Conservation (phyloP, 2,797 vertebrate genomes). For the Mus spretus region DNA sequence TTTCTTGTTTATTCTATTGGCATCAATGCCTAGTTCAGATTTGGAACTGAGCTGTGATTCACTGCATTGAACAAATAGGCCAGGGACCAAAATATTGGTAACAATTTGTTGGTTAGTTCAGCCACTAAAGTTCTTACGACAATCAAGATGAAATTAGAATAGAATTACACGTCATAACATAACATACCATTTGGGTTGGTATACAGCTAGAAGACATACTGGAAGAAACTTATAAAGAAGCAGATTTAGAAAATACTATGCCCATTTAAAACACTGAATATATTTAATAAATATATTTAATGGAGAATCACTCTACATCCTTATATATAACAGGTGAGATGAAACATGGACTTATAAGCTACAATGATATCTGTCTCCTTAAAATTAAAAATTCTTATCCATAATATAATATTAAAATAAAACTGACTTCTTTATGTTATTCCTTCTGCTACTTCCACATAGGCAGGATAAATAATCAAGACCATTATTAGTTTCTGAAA, state of each 20-base stretch:
- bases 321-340: background rate
- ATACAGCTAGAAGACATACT: background rate
- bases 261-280: constrained; percentile 33
- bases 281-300: background rate
- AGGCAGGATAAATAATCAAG: constrained; percentile 24
- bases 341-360: constrained; percentile 1
- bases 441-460: background rate
- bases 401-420: constrained; percentile 17
- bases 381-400: constrained; percentile 24
- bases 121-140: background rate
- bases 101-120: background rate
- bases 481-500: background rate
- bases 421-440: background rate
- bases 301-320: background rate
- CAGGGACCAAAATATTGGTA: background rate
- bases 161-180: background rate
- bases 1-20: background rate
- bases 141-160: background rate
- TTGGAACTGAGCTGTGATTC: background rate
- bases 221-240: background rate
- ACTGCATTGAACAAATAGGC: background rate
- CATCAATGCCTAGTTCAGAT: background rate
- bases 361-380: constrained; percentile 33
- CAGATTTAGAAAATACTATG: constrained; percentile 3
- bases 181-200: background rate